Evolutionary conservation across 2,797 vertebrate species (phyloP).

Genomic region (Lutjanus campechanus): DNA sequence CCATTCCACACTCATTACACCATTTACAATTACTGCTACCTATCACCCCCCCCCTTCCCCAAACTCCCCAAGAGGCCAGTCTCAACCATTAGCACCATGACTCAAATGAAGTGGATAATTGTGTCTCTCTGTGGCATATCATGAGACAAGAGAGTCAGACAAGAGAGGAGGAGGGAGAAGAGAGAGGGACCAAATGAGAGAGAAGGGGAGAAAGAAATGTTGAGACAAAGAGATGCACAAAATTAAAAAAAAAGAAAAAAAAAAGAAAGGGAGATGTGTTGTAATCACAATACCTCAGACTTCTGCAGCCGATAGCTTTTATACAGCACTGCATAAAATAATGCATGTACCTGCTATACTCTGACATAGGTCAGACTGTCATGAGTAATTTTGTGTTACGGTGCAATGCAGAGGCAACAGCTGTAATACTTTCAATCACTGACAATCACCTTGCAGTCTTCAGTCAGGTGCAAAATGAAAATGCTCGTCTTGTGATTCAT

Average conservation of each 20-base stretch:
- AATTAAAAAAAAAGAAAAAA: conserved; percentile 11
- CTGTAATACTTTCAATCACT: conserved; percentile 6
- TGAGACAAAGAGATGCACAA: conserved; percentile 42
- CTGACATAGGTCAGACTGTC: not conserved
- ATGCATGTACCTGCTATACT: not conserved
- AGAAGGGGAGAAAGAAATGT: conserved; percentile 33
- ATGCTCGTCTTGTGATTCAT: not conserved
- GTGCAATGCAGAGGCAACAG: not conserved
- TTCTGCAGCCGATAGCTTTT: conserved; percentile 11
- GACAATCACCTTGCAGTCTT: not conserved
- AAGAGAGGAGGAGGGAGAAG: conserved; percentile 64
- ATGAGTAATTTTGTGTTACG: not conserved
- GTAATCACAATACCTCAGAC: conserved; percentile 1
- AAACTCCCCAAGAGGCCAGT: conserved; percentile 82
- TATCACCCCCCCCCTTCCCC: conserved; percentile 63
- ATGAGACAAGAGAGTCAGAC: conserved; percentile 81
- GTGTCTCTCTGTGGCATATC: conserved; percentile 86
- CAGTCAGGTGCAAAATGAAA: not conserved
- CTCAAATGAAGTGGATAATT: conserved; percentile 92
- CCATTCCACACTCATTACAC: conserved; percentile 87
- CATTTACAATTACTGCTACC: conserved; percentile 89
- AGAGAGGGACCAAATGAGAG: conserved; percentile 39
- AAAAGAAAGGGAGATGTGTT: conserved; percentile 1
- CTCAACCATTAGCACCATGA: conserved; percentile 86
- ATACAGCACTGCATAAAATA: not conserved